Evolutionary conservation across 2,113 vertebrate species (phyloP), one percentile per base, ranked within the genome.

Genomic region (Sterna hirundo): DNA sequence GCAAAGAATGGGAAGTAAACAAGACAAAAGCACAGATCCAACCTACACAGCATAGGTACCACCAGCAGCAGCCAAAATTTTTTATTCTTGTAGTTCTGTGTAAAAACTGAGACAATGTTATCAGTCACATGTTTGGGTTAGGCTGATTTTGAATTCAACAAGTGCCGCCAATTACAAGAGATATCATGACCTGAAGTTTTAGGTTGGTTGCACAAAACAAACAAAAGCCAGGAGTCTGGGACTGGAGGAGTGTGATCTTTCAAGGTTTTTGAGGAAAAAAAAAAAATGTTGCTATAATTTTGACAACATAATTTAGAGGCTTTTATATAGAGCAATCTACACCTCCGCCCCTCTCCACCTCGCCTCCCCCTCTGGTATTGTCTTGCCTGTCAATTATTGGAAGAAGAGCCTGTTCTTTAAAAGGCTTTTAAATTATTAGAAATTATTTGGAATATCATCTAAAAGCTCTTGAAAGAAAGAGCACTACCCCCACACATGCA

Each of bases 231-330:
- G 93, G 87, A 97, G 60, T 93, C 93, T 94, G 91, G 83, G 70
- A 97, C 72, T 95, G 80, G 65, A 97, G 84, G 81, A 97, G 64
- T 95, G 78, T 82, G 88, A 95, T 97, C 92, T 95, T 96, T 88
- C 71, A 94, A 95, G 83, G 91, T 46, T 95, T 96, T 94, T 86
- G 86, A 90, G 78, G n/a, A n/a, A n/a, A 25, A 13, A 74, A 88
- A 89, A 81, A 69, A 92, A 96, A 97, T 70, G 96, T 98, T 98
- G 83, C 93, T 97, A 76, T 97, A 98, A 97, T 97, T 98, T 98
- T 98, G 97, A 98, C 97, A 98, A 98, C 95, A 97, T 98, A 98
- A 98, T 97, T 95, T 98, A 97, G 90, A 97, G 94, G 96, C 96
- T 97, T 97, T 98, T 97, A 97, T 97, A 97, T 88, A 90, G 91